phyloP scores from a whole-genome alignment of 2,888 invertebrate genomes.

The Dynastes tityus region DNA sequence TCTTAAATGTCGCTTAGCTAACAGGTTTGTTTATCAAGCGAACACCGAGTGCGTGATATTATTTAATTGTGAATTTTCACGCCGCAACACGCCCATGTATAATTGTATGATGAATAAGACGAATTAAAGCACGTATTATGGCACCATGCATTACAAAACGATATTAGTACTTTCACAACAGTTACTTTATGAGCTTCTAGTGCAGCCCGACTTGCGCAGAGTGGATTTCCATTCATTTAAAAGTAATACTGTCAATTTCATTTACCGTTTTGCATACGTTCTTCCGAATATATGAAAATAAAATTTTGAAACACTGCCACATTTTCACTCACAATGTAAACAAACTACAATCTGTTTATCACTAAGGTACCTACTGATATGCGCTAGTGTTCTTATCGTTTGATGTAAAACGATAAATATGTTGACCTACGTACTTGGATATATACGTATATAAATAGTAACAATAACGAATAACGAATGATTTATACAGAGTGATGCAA shows the following conservation, averaged over 20 bases:
- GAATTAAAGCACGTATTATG: slow-evolving; percentile 36
- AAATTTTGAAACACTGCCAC: slow-evolving; percentile 42
- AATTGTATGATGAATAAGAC: slow-evolving; percentile 12
- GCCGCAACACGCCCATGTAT: slow-evolving; percentile 22
- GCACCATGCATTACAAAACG: slow-evolving; percentile 28
- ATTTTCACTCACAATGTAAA: slow-evolving; percentile 40
- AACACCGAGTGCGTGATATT: slow-evolving; percentile 37
- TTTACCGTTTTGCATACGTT: slow-evolving; percentile 29
- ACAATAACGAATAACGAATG: background rate
- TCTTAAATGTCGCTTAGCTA: background rate
- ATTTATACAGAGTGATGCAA: no score
- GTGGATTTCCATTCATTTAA: background rate
- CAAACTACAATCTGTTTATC: slow-evolving; percentile 23
- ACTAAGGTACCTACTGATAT: slow-evolving; percentile 12
- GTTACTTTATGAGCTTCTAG: slow-evolving; percentile 9
- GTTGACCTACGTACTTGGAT: slow-evolving; percentile 1
- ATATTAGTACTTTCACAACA: slow-evolving; percentile 11
- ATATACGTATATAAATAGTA: background rate
- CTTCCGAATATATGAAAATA: slow-evolving; percentile 23
- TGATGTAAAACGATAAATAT: slow-evolving; percentile 18
- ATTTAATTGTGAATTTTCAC: slow-evolving; percentile 44
- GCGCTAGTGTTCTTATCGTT: background rate
- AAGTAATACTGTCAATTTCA: slow-evolving; percentile 16
- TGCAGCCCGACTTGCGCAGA: background rate
- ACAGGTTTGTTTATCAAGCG: slow-evolving; percentile 41